Percentiles rank a stretch among this genome's conserved stretches.
phyloP scores from a whole-genome alignment of 53 echinoderm and acorn worm species.

The Luidia sarsii region DNA sequence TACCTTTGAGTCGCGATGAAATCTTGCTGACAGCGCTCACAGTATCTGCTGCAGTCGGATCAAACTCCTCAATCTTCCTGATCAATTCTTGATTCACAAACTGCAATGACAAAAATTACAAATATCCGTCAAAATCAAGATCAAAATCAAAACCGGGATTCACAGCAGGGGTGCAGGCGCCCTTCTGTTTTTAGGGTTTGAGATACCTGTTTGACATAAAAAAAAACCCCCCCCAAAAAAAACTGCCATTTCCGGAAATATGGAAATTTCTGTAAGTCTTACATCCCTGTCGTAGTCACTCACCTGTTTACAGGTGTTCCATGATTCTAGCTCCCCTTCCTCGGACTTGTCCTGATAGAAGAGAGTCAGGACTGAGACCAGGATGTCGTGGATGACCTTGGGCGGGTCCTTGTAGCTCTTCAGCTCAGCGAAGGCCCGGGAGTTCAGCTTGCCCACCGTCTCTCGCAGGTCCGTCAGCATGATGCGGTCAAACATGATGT shows the following conservation, averaged over 20 bases:
- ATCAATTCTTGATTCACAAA: slow-evolving; percentile 88
- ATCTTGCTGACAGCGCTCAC: slow-evolving; percentile 71
- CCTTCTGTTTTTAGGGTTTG: no score
- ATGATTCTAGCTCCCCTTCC: slow-evolving; percentile 85
- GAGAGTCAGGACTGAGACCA: slow-evolving; percentile 86
- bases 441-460: slow-evolving; percentile 92
- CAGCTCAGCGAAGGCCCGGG: slow-evolving; percentile 91
- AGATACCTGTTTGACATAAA: no score
- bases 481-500: slow-evolving; percentile 99
- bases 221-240: no score
- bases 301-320: slow-evolving; percentile 98
- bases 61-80: slow-evolving; percentile 96
- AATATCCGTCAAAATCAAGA: no score
- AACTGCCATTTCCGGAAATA: no score
- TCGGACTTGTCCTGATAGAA: slow-evolving; percentile 86
- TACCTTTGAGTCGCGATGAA: slow-evolving; percentile 81
- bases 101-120: no score
- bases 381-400: slow-evolving; percentile 94
- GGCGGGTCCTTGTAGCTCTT: slow-evolving; percentile 99
- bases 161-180: no score
- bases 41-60: slow-evolving; percentile 80
- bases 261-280: no score
- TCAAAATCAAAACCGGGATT: no score
- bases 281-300: no score
- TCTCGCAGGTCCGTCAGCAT: slow-evolving; percentile 95